Base-by-base conservation (phyloP, 2,113 vertebrate species). In the Calypte anna region DNA sequence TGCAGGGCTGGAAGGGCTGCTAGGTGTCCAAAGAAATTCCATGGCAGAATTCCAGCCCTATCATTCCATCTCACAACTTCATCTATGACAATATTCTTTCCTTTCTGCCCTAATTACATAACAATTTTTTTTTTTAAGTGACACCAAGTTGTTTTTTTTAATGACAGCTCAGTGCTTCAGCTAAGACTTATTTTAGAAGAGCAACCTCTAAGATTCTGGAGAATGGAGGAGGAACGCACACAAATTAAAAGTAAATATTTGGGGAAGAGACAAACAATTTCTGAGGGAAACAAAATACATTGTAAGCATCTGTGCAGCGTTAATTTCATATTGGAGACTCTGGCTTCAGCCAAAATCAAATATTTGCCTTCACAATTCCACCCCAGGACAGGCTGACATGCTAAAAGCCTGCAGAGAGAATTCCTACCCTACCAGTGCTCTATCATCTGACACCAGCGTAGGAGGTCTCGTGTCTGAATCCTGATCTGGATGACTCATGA, bases 201-300 rank as follows among this genome's bases (percentile, higher is more conserved):
- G 28, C 24, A 69, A 0, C 8, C 40, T 61, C 50, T 8, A 54
- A 82, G 82, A 85, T 28, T 19, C 40, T 28, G 17, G 18, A 82
- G 44, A 63, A 48, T 0, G 1, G 53, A 78, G 44, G 44, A 67
- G 27, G n/a, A 92, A 91, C 0, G 10, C 40, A 73, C 28, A 84
- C 11, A 73, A 93, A 58, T 27, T 23, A n/a, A 94, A 94, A 85
- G 69, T 91, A 96, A 91, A 85, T 94, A 91, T 94, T 85, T 96
- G 40, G 30, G 31, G 43, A 82, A 77, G 51, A 86, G 7, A 83
- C 63, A 94, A 93, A 87, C 66, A 69, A 31, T 24, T 79, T 82
- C 33, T 38, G 17, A 82, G 30, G 36, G 30, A 57, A 76, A 70
- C 72, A 73, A 68, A 27, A 15, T 46, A 46, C 23, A 62, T 9